Evolutionary conservation across 2,113 vertebrate species (phyloP).

Genomic region (Odobenus rosmarus): DNA sequence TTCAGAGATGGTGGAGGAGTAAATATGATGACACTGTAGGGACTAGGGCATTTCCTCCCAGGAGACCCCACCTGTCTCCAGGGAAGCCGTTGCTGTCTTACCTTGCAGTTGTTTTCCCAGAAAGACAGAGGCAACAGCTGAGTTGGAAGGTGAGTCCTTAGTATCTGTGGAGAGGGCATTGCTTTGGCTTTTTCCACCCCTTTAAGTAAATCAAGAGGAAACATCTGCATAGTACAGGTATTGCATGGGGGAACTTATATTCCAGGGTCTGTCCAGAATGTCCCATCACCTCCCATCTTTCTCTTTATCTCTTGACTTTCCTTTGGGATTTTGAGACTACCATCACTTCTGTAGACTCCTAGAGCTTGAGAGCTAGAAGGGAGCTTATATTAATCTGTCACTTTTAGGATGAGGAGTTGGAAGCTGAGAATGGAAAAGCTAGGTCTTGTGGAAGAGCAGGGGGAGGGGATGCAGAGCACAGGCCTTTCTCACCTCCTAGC

Average conservation of each 20-base stretch:
- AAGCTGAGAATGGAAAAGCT: neutral
- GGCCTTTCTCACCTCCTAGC: neutral
- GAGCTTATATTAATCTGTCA: neutral
- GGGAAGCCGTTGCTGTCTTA: neutral
- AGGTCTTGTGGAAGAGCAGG: neutral
- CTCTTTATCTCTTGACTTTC: neutral
- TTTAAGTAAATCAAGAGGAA: neutral
- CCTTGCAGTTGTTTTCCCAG: slow-evolving; percentile 81
- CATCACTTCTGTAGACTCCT: neutral
- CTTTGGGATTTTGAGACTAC: neutral
- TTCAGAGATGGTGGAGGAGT: neutral
- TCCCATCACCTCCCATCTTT: neutral
- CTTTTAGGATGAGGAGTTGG: neutral
- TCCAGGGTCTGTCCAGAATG: neutral
- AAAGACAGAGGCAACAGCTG: slow-evolving; percentile 79
- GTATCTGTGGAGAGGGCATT: slow-evolving; percentile 66
- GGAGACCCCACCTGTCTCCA: neutral
- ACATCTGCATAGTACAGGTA: accelerated
- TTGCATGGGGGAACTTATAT: neutral
- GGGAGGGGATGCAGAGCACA: neutral
- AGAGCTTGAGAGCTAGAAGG: neutral
- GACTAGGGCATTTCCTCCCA: neutral
- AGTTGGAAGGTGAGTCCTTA: slow-evolving; percentile 80
- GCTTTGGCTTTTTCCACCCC: slow-evolving; percentile 66
- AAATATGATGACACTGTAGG: accelerated